Evolutionary conservation across 2,888 invertebrate genomes (phyloP).

Genomic region (Cephus runcator): DNA sequence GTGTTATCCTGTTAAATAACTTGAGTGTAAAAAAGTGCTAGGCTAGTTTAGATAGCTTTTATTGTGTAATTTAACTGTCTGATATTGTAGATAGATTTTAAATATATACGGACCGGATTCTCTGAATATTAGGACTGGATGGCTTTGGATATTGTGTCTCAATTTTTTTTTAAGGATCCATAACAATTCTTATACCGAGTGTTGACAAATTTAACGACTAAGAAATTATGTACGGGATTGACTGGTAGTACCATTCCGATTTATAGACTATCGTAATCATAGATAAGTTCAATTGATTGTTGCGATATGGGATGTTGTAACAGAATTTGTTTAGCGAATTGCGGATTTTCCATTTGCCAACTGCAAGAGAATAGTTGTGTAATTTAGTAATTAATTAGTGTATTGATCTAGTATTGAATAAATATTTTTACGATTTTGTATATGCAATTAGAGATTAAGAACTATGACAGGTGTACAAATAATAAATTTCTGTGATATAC

Average conservation of each 20-base stretch:
- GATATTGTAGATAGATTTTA: background rate
- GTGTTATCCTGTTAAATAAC: background rate
- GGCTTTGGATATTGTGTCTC: background rate
- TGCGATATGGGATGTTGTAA: background rate
- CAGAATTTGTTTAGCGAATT: background rate
- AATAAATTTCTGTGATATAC: background rate
- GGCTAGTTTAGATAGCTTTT: background rate
- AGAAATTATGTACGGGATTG: background rate
- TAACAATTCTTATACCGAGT: background rate
- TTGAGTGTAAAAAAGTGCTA: background rate
- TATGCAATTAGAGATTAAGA: background rate
- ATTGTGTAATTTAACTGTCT: background rate
- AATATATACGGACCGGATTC: background rate
- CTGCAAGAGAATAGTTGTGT: background rate
- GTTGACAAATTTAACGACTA: background rate
- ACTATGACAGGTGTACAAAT: background rate
- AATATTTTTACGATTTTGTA: background rate
- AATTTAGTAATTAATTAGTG: background rate
- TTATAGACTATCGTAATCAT: background rate
- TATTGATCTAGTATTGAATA: background rate
- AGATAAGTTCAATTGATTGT: background rate
- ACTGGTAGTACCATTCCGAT: background rate
- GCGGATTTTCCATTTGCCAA: background rate
- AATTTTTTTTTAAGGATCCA: background rate
- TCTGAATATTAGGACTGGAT: background rate